Conservation (phyloP, 2,888 invertebrate species). For the Leucozona laternaria region DNA sequence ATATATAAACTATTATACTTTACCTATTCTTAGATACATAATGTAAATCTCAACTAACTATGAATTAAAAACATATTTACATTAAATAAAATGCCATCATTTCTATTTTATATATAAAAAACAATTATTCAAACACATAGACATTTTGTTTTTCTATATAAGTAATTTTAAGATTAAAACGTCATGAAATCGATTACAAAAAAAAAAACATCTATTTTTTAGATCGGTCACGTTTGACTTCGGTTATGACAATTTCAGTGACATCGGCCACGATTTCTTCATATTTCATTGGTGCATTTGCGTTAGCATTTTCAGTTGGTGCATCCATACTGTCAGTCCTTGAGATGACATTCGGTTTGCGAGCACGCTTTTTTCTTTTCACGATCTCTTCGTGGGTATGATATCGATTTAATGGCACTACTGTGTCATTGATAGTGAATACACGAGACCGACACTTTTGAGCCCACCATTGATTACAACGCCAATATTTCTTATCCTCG, state of each 20-base stretch:
- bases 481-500: conserved; percentile 83
- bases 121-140: conserved; percentile 40
- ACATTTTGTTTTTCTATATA: conserved; percentile 31
- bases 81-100: conserved; percentile 51
- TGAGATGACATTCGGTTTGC: conserved; percentile 77
- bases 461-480: conserved; percentile 84
- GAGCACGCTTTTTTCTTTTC: conserved; percentile 82
- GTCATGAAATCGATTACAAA: neutral
- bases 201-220: conserved; percentile 41
- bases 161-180: conserved; percentile 23
- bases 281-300: conserved; percentile 79
- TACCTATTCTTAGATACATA: conserved; percentile 27
- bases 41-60: neutral
- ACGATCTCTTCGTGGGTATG: conserved; percentile 84
- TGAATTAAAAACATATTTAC: conserved; percentile 44
- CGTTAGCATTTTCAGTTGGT: conserved; percentile 38
- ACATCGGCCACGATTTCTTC: conserved; percentile 83
- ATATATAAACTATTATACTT: conserved; percentile 23
- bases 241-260: conserved; percentile 79
- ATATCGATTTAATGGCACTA: conserved; percentile 83
- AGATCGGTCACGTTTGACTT: conserved; percentile 56
- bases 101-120: conserved; percentile 45
- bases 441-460: conserved; percentile 84
- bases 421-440: conserved; percentile 82
- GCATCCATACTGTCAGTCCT: conserved; percentile 49